Percentiles rank a stretch among this genome's conserved stretches.
Evolutionary conservation across 2,113 vertebrate genomes (phyloP).

Genomic region (Siniperca knerii): DNA sequence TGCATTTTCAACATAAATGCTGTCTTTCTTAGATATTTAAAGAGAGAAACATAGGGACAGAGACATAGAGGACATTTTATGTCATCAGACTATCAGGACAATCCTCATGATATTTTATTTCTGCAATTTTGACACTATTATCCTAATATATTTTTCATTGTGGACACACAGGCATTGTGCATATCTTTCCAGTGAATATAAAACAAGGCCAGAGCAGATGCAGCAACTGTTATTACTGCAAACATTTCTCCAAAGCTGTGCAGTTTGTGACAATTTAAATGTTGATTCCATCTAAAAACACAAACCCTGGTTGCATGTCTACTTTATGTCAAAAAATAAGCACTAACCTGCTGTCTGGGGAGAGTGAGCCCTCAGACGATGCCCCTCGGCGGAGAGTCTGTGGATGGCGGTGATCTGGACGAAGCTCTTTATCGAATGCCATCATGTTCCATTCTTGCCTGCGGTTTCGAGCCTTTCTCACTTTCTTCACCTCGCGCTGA

Average conservation of each 20-base stretch:
- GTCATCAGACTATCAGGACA: neutral
- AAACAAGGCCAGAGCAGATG: neutral
- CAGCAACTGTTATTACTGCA: neutral
- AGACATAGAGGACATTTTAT: neutral
- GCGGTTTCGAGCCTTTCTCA: slow-evolving; percentile 96
- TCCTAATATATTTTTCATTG: neutral
- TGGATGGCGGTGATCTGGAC: slow-evolving; percentile 92
- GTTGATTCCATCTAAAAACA: neutral
- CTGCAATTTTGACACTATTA: neutral
- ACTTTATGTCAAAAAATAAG: neutral
- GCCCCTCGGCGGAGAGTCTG: slow-evolving; percentile 89
- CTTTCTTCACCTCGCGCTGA: slow-evolving; percentile 95
- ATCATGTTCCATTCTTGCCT: slow-evolving; percentile 98
- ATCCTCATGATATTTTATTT: neutral
- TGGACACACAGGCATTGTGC: neutral
- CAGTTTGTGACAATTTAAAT: neutral
- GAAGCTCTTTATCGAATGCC: slow-evolving; percentile 96
- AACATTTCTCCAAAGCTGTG: neutral
- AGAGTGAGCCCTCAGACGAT: slow-evolving; percentile 94
- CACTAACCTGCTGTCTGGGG: slow-evolving; percentile 93
- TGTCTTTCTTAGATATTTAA: neutral
- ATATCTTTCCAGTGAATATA: neutral
- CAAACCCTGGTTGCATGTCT: neutral
- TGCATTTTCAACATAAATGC: neutral
- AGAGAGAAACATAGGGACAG: neutral